Base-by-base conservation (phyloP, 2,113 vertebrate species). In the Prochilodus magdalenae region DNA sequence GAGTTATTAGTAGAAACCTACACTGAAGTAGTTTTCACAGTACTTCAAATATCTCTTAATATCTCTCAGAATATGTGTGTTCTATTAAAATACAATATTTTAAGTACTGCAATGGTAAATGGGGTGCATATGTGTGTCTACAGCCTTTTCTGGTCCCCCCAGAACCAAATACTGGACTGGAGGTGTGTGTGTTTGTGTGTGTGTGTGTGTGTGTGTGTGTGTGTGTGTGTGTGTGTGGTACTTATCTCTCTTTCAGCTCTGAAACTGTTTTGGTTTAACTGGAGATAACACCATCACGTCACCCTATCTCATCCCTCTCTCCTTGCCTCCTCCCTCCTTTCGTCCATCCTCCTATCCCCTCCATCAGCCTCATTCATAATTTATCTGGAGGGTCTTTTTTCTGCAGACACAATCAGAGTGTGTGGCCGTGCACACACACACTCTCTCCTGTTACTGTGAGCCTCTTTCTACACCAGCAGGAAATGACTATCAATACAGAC, bases 351-450 rank as follows among this genome's bases (percentile, higher is more conserved):
- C 86, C 88, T 91, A 85, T 90, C 89, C 88, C 87, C 85, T 91
- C 89, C 88, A 91, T 90, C 91, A 89, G 90, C 88, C 84, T 91
- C 91, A 90, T 94, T 93, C 92, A 94, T 95, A 93, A 94, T 95
- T 94, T 91, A 94, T 94, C 88, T 87, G 92, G 92, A 91, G 90
- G 89, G 86, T 80, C 88, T 89, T 88, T 93, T 84, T 87, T 92
- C 88, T 92, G 91, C 90, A 84, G 89, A 92, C 91, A 91, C 90
- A 87, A 85, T 89, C 90, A 74, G 86, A 81, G 82, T 67, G 87
- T 84, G 80, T 85, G 74, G 89, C 81, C 69, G 82, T 81, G 81
- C 85, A 90, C 88, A 91, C 89, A 88, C 87, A 24, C 84, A 79
- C 89, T 88, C 90, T 69, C 85, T 85, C 36, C 76, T 91, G 89